Evolutionary conservation across 2,888 invertebrate species (phyloP).

Genomic region (Aleiodes leptofemur): DNA sequence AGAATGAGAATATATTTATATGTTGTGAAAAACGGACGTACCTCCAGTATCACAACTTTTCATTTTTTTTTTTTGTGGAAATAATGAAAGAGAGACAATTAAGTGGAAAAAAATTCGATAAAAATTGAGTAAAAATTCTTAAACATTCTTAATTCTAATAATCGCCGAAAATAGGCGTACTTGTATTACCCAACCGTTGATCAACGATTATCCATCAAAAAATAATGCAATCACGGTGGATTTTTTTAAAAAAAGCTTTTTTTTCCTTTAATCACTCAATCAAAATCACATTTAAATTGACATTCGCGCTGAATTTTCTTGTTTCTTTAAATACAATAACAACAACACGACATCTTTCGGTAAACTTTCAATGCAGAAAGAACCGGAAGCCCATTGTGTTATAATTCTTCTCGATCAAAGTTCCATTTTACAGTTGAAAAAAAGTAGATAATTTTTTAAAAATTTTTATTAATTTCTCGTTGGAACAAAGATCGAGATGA

Average conservation of each 20-base stretch:
- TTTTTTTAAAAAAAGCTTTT: constrained; percentile 45
- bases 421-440: constrained; percentile 24
- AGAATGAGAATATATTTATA: constrained; percentile 36
- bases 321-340: neutral
- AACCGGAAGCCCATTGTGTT: constrained; percentile 53
- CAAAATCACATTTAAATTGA: constrained; percentile 22
- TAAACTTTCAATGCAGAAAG: constrained; percentile 54
- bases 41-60: constrained; percentile 54
- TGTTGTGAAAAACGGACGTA: constrained; percentile 59
- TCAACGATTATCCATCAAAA: constrained; percentile 56
- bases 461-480: constrained; percentile 8
- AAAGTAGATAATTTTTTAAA: neutral
- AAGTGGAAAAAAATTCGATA: constrained; percentile 31
- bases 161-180: constrained; percentile 69
- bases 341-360: constrained; percentile 44
- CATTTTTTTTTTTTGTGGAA: neutral
- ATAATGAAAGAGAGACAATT: neutral
- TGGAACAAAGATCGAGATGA: constrained; percentile 44
- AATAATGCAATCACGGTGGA: constrained; percentile 64
- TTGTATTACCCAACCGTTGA: constrained; percentile 62
- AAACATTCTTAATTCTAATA: constrained; percentile 40
- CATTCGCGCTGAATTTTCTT: constrained; percentile 37
- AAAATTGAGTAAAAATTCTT: constrained; percentile 50
- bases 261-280: constrained; percentile 38
- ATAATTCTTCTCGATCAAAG: constrained; percentile 46